phyloP scores from a whole-genome alignment of 2,888 invertebrate species.

The Bimastos eiseni region DNA sequence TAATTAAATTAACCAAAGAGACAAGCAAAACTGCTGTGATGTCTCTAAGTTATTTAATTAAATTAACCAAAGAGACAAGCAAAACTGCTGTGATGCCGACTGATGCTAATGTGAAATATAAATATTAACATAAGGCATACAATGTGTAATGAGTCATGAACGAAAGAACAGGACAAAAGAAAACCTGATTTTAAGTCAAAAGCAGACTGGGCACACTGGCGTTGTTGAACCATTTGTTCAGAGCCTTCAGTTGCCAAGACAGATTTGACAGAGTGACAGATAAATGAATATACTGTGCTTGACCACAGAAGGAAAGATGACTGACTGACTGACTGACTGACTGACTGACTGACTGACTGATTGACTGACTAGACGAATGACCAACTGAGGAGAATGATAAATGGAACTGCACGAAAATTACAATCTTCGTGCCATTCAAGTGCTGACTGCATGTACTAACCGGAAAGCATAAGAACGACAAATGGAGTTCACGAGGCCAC shows the following conservation, averaged over 20 bases:
- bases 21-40: no score
- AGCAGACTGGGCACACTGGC: not conserved
- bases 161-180: not conserved
- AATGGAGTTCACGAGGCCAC: no score
- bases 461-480: not conserved
- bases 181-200: not conserved
- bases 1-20: no score
- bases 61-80: not conserved
- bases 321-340: not conserved
- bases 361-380: not conserved
- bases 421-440: not conserved
- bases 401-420: not conserved
- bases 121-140: not conserved
- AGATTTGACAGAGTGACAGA: slow-evolving; percentile 13
- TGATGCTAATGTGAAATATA: not conserved
- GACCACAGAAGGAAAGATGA: not conserved
- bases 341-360: not conserved
- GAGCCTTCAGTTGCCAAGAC: not conserved
- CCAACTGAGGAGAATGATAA: slow-evolving; percentile 13
- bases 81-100: not conserved
- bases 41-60: not conserved
- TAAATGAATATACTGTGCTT: slow-evolving; percentile 2
- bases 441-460: not conserved
- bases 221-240: not conserved
- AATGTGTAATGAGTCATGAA: not conserved